Evolutionary conservation across 2,113 vertebrate genomes (phyloP).

Genomic region (Eulemur rufifrons): DNA sequence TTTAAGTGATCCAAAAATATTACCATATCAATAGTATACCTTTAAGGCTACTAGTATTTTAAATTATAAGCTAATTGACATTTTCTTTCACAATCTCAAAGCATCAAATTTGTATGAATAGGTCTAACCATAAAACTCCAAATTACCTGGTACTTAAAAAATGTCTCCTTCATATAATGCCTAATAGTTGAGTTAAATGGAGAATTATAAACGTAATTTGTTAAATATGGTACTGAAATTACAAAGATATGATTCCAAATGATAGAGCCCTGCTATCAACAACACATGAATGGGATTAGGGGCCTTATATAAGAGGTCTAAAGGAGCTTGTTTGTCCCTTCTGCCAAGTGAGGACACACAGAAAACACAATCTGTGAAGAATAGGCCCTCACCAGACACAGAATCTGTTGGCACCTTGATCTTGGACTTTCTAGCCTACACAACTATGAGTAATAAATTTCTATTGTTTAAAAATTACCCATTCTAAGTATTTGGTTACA

Average conservation of each 20-base stretch:
- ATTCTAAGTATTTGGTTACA: neutral
- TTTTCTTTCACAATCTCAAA: slow-evolving; percentile 60
- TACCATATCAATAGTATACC: slow-evolving; percentile 66
- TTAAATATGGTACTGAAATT: slow-evolving; percentile 44
- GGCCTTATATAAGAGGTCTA: neutral
- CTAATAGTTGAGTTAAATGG: neutral
- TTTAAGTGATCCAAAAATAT: slow-evolving; percentile 61
- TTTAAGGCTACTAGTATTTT: slow-evolving; percentile 55
- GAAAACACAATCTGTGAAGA: neutral
- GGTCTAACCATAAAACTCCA: slow-evolving; percentile 65
- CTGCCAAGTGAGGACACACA: neutral
- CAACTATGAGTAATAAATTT: neutral
- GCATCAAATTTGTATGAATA: slow-evolving; percentile 50
- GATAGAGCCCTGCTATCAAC: neutral
- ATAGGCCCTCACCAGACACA: neutral
- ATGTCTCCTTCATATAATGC: neutral
- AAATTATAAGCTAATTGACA: slow-evolving; percentile 72
- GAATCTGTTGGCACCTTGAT: neutral
- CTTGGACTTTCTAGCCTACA: neutral
- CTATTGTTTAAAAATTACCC: neutral
- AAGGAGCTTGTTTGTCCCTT: neutral
- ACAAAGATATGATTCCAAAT: neutral
- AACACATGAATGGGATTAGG: neutral
- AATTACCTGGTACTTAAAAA: slow-evolving; percentile 58
- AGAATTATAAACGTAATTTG: slow-evolving; percentile 58